phyloP scores from a whole-genome alignment of 2,113 vertebrate genomes.

The Eurypyga helias region DNA sequence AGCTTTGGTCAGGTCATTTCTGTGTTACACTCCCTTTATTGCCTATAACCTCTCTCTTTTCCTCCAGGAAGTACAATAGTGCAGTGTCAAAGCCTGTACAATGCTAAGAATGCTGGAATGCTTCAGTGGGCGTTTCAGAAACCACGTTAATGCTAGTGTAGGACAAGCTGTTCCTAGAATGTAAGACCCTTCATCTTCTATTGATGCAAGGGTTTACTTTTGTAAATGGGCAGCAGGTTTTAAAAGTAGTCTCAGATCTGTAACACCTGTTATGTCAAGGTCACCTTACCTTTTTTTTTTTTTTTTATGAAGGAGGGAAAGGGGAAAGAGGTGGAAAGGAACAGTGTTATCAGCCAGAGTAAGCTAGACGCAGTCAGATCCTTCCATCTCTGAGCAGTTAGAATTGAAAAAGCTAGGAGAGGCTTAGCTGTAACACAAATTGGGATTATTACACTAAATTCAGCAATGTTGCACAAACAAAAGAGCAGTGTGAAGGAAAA shows the following conservation, averaged over 20 bases:
- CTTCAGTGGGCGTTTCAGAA: not conserved
- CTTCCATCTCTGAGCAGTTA: not conserved
- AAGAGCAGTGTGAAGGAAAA: not conserved
- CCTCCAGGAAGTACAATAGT: not conserved
- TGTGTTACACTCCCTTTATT: not conserved
- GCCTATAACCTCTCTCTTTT: not conserved
- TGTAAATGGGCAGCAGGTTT: not conserved
- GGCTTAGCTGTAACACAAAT: not conserved
- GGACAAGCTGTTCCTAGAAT: not conserved
- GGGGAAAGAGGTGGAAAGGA: not conserved
- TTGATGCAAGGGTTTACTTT: not conserved
- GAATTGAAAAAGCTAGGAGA: not conserved
- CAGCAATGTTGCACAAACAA: not conserved
- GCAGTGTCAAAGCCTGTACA: not conserved
- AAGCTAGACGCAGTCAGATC: not conserved
- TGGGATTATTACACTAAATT: not conserved
- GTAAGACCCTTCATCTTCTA: not conserved
- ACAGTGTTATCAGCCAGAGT: not conserved
- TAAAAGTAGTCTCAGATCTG: not conserved
- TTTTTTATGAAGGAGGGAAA: not conserved
- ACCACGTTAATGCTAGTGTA: accelerated
- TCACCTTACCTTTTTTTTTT: not conserved
- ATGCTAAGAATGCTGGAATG: not conserved
- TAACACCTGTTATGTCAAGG: not conserved
- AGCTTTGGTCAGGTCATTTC: not conserved